A percentile compares a stretch with the other conserved stretches of the same genome.
Evolutionary conservation across 2,797 vertebrate species (phyloP).

Genomic region (Neostethus bicornis): DNA sequence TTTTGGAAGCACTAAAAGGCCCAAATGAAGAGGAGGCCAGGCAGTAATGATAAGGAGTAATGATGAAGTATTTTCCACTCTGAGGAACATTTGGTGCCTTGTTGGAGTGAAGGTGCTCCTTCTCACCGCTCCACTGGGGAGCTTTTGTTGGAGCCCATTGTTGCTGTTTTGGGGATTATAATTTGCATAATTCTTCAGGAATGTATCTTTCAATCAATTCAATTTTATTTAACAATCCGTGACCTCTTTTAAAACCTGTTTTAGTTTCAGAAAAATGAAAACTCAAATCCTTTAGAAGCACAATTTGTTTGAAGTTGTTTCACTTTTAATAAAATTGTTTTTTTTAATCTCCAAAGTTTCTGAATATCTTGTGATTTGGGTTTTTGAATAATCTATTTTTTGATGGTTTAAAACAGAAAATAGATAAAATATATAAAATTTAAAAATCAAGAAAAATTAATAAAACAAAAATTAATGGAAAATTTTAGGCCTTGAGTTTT

Average conservation of each 20-base stretch:
- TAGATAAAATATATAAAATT: too few species aligned
- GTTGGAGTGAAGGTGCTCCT: constrained; percentile 56
- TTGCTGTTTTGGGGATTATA: constrained; percentile 71
- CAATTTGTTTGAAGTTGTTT: constrained; percentile 61
- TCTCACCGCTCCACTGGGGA: constrained; percentile 62
- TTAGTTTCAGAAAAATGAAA: too few species aligned
- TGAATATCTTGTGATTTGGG: constrained; percentile 2
- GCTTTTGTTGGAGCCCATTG: constrained; percentile 68
- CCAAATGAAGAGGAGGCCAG: constrained; percentile 36
- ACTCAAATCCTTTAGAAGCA: constrained; percentile 49
- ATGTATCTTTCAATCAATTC: constrained; percentile 78
- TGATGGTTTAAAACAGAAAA: too few species aligned
- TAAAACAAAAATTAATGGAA: too few species aligned
- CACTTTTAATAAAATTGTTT: constrained; percentile 67
- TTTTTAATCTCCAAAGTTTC: constrained; percentile 46
- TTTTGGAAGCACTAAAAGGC: background rate
- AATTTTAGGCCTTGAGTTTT: too few species aligned
- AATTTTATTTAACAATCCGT: constrained; percentile 72
- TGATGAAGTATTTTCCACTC: constrained; percentile 47
- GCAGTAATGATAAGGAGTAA: constrained; percentile 12
- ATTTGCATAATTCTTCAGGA: constrained; percentile 77
- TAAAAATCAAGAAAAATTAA: too few species aligned
- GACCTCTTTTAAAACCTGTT: constrained; percentile 59
- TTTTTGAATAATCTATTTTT: too few species aligned
- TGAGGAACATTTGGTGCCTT: constrained; percentile 41